phyloP scores from a whole-genome alignment of 53 echinoderm and acorn worm species.

The Hippasteria phrygiana region DNA sequence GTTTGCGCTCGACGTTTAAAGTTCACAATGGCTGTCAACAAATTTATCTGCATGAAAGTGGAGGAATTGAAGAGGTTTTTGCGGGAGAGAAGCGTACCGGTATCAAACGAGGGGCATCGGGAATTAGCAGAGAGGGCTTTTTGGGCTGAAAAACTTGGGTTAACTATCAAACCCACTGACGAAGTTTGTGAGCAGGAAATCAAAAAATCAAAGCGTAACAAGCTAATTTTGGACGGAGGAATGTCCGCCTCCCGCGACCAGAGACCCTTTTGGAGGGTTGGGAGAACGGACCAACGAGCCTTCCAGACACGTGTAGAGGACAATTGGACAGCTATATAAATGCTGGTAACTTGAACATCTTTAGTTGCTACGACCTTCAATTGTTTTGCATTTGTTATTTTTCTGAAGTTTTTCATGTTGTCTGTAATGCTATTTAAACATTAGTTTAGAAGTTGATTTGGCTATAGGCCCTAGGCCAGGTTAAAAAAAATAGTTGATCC shows the following conservation, averaged over 20 bases:
- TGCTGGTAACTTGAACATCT: neutral
- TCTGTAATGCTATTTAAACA: no score
- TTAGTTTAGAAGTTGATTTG: no score
- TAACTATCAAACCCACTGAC: conserved; percentile 20
- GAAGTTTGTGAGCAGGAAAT: conserved; percentile 1
- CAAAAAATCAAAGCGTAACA: neutral
- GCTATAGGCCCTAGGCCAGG: no score
- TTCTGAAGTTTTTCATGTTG: neutral
- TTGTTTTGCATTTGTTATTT: no score
- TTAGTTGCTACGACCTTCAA: neutral
- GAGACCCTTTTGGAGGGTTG: conserved; percentile 32
- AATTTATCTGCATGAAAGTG: conserved; percentile 17
- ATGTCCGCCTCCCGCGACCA: conserved; percentile 2
- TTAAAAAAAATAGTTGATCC: no score
- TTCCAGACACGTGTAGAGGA: conserved; percentile 32
- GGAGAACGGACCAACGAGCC: conserved; percentile 56
- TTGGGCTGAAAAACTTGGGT: conserved; percentile 52
- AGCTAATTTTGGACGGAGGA: conserved; percentile 12
- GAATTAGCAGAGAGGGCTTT: conserved; percentile 49
- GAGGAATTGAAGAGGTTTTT: conserved; percentile 35
- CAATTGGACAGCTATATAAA: conserved; percentile 17
- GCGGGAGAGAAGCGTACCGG: conserved; percentile 48
- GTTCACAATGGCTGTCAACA: no score
- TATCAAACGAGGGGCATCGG: neutral
- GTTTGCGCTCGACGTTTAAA: no score